Percentiles rank a stretch among this genome's conserved stretches.
Conservation (phyloP, 92 coral and sea anemone species). For the Parazoanthus darwini region DNA sequence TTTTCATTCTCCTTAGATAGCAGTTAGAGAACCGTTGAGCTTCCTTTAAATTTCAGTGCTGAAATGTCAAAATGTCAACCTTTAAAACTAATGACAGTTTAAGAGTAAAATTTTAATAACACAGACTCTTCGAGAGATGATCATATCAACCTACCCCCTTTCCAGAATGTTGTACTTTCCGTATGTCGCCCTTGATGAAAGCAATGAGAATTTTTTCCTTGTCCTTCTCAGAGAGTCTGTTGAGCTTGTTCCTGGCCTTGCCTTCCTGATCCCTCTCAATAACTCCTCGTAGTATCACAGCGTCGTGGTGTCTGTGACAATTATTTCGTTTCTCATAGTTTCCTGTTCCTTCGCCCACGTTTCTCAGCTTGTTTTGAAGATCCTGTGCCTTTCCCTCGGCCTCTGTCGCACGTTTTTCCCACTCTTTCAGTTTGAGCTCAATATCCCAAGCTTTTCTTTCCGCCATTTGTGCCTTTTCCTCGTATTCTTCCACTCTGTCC, state of each 20-base stretch:
- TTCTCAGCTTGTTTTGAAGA: slow-evolving; percentile 21
- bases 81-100: background rate
- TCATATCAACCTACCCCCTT: slow-evolving; percentile 5
- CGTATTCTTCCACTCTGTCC: slow-evolving; percentile 45
- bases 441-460: slow-evolving; percentile 44
- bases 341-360: slow-evolving; percentile 9
- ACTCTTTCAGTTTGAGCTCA: slow-evolving; percentile 52
- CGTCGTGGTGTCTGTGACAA: slow-evolving; percentile 16
- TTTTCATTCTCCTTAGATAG: too few species aligned
- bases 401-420: slow-evolving; percentile 32
- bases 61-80: background rate
- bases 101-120: background rate
- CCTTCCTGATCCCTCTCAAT: slow-evolving; percentile 18
- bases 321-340: background rate
- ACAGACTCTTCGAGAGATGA: background rate
- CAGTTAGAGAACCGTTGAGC: too few species aligned
- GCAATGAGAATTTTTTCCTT: slow-evolving; percentile 30
- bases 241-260: slow-evolving; percentile 20
- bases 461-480: slow-evolving; percentile 34
- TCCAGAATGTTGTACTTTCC: slow-evolving; percentile 23
- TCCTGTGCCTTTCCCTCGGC: slow-evolving; percentile 43
- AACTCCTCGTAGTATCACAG: slow-evolving; percentile 14
- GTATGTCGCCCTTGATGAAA: slow-evolving; percentile 33
- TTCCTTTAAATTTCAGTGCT: background rate
- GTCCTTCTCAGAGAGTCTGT: slow-evolving; percentile 35